Evolutionary conservation across 1,140 invertebrate genomes (phyloP), one percentile per base, ranked within the genome.

Genomic region (Dendrolimus kikuchii): DNA sequence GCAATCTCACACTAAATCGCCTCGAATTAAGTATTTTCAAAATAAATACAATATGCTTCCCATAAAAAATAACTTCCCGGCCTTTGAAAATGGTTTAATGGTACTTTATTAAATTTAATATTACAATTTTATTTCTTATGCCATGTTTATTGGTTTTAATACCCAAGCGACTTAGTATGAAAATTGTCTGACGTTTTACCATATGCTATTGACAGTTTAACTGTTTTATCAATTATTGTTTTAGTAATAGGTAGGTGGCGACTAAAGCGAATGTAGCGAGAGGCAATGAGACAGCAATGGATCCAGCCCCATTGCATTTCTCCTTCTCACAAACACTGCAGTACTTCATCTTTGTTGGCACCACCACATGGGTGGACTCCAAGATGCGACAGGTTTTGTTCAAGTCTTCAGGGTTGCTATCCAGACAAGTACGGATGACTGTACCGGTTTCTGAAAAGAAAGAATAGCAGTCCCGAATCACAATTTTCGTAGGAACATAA

Each of bases 281-380:
- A 3, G 87, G 79, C 46, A 81, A 62, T 9, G 85, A 85, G 37
- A 71, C 72, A 6, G 82, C 59, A 6, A 84, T 74, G n/a, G 84
- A 73, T 1, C 88, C 88, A 6, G 89, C 88, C 40, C 90, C 90
- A 66, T 90, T 91, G 52, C 89, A 86, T 62, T 87, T 85, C 49
- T 86, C 88, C 51, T 74, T 88, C 68, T 90, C 66, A 46, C 77
- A 81, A 8, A 77, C 81, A 43, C 76, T 77, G 68, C 87, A 88
- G 51, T 74, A 60, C 39, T 71, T 77, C 56, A 84, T 68, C 42
- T 69, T 66, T 77, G 60, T 46, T 64, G 6, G n/a, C 43, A 45
- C 43, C 6, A 5, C 66, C 5, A 45, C 37, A 2, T 49, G 37
- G 23, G 66, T 71, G 4, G 67, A 49, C 0, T 81, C 78, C n/a